Percentiles rank a stretch among this genome's conserved stretches.
These are phyloP conservation scores for Synergus japonicus DNA, from an alignment of 2,888 invertebrate genomes.

Conservation along the genomic window DNA sequence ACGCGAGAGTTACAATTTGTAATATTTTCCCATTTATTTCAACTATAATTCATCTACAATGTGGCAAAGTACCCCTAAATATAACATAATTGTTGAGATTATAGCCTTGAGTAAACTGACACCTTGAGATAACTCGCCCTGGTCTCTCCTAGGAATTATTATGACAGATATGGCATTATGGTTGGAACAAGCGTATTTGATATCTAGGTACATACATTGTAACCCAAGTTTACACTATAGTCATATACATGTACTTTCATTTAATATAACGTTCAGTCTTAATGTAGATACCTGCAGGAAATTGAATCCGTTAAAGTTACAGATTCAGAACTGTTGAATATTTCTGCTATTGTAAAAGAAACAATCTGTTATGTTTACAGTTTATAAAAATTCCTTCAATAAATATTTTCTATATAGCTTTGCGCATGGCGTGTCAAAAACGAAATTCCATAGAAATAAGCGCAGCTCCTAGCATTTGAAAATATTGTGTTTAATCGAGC, in stretches of 20 bases:
- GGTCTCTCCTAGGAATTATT: neutral
- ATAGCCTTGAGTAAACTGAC: neutral
- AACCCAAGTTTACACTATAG: neutral
- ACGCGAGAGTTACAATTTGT: neutral
- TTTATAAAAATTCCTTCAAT: no score
- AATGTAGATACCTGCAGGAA: no score
- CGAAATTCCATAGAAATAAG: neutral
- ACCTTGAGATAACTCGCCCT: neutral
- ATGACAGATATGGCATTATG: neutral
- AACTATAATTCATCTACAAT: neutral
- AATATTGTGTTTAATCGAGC: neutral
- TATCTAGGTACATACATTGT: neutral
- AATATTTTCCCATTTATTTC: neutral
- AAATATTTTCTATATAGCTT: no score
- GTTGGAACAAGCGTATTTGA: neutral
- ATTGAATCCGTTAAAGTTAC: no score
- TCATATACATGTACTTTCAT: neutral
- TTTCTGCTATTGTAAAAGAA: no score
- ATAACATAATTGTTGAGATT: neutral
- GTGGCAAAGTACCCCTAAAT: neutral
- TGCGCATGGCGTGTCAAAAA: no score
- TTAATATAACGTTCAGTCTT: neutral
- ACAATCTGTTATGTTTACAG: no score
- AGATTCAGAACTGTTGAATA: no score
- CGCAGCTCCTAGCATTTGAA: neutral